Evolutionary conservation across 2,797 vertebrate species (phyloP).

Genomic region (Pseudochirops cupreus): DNA sequence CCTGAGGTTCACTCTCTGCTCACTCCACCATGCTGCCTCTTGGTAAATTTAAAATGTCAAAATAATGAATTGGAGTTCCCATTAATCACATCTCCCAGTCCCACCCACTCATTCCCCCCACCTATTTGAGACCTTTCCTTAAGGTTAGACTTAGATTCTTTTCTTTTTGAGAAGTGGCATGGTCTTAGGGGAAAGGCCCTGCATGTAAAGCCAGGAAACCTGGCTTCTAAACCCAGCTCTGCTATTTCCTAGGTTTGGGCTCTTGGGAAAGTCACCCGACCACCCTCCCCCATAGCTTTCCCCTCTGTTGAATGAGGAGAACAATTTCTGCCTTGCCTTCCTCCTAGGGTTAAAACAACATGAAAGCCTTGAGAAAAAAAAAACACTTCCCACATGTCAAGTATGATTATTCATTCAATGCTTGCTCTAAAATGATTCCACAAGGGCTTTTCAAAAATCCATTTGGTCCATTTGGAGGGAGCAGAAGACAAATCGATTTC

Average conservation of each 20-base stretch:
- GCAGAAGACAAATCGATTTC: background rate
- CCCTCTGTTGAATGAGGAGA: background rate
- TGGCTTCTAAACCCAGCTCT: conserved; percentile 36
- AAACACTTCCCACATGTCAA: background rate
- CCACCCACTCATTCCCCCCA: background rate
- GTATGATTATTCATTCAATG: background rate
- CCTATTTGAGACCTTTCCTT: background rate
- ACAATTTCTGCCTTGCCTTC: background rate
- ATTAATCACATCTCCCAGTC: conserved; percentile 24
- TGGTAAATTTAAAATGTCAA: conserved; percentile 38
- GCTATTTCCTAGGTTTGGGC: conserved; percentile 1
- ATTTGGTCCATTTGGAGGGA: background rate
- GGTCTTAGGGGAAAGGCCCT: background rate
- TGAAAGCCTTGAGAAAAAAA: background rate
- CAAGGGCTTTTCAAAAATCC: background rate
- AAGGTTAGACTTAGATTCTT: conserved; percentile 47
- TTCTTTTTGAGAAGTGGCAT: background rate
- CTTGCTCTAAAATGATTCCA: background rate
- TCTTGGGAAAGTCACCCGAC: conserved; percentile 34
- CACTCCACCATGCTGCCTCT: conserved; percentile 8
- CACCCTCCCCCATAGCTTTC: background rate
- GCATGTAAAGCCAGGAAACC: background rate
- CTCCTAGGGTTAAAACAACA: background rate
- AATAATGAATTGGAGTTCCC: background rate
- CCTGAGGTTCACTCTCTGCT: background rate